These are phyloP conservation scores for Rhyacophila brunnea DNA, from an alignment of 1,140 invertebrate species.

Conservation along the genomic window DNA sequence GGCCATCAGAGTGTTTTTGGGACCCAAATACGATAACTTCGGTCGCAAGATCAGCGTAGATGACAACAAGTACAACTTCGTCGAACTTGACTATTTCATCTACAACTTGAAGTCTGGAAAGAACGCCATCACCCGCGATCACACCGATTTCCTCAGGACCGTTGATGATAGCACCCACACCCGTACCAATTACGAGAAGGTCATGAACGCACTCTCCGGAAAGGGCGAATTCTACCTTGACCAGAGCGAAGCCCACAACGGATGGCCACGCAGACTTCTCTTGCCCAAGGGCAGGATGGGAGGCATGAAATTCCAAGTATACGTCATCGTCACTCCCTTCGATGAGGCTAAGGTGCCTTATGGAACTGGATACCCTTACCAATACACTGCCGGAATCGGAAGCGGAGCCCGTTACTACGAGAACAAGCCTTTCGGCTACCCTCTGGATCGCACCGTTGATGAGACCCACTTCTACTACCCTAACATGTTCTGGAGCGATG, in stretches of 20 bases:
- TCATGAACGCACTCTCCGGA: slow-evolving; percentile 43
- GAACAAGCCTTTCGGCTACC: slow-evolving; percentile 59
- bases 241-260: slow-evolving; percentile 53
- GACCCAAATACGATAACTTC: slow-evolving; percentile 63
- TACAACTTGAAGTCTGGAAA: slow-evolving; percentile 50
- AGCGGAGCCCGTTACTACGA: slow-evolving; percentile 44
- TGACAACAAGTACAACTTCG: slow-evolving; percentile 55
- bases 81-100: slow-evolving; percentile 52
- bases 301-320: slow-evolving; percentile 64
- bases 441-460: slow-evolving; percentile 65
- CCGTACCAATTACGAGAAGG: slow-evolving; percentile 57
- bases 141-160: slow-evolving; percentile 44
- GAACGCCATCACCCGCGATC: slow-evolving; percentile 48
- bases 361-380: slow-evolving; percentile 33
- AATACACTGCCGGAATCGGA: slow-evolving; percentile 48
- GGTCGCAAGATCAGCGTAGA: slow-evolving; percentile 33
- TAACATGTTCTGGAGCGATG: slow-evolving; percentile 66
- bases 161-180: slow-evolving; percentile 62
- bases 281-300: slow-evolving; percentile 66
- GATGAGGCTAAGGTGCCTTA: slow-evolving; percentile 33
- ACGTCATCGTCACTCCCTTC: slow-evolving; percentile 62
- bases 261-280: slow-evolving; percentile 63
- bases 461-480: slow-evolving; percentile 56
- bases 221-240: slow-evolving; percentile 48
- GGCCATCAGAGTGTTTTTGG: slow-evolving; percentile 65